phyloP scores from a whole-genome alignment of 2,888 invertebrate species.

The Meteorus cinctellus region DNA sequence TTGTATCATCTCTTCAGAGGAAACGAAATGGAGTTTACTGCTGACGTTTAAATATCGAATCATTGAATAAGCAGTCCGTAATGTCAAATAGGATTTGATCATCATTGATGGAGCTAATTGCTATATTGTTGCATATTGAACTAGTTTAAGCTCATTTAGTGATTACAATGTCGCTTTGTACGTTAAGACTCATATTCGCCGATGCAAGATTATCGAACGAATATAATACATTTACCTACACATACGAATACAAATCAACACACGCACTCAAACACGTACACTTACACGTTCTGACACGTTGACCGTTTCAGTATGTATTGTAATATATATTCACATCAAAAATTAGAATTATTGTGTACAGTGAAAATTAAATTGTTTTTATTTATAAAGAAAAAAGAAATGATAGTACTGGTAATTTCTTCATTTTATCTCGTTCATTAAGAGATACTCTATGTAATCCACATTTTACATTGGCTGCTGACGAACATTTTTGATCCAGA shows the following conservation, averaged over 20 bases:
- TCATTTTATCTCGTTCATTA: constrained; percentile 7
- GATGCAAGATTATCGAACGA: constrained; percentile 30
- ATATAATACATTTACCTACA: background rate
- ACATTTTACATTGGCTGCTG: constrained; percentile 48
- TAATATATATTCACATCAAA: constrained; percentile 43
- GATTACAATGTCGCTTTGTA: background rate
- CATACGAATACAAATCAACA: background rate
- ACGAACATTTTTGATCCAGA: constrained; percentile 46
- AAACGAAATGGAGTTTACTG: constrained; percentile 9
- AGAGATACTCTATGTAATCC: constrained; percentile 24
- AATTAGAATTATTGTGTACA: constrained; percentile 50
- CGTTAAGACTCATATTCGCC: constrained; percentile 31
- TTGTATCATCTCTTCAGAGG: constrained; percentile 1
- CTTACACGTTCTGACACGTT: constrained; percentile 21
- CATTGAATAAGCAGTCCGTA: background rate
- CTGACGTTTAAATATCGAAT: constrained; percentile 22
- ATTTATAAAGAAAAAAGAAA: constrained; percentile 41
- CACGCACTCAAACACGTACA: constrained; percentile 14
- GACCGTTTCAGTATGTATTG: constrained; percentile 34
- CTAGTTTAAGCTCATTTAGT: constrained; percentile 7
- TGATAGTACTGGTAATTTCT: background rate
- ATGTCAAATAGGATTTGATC: constrained; percentile 2
- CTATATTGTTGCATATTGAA: constrained; percentile 13
- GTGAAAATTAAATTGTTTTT: constrained; percentile 52
- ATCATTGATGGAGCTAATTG: background rate